These are phyloP conservation scores for Lagorchestes hirsutus DNA, from an alignment of 2,797 vertebrate genomes.

Conservation along the genomic window DNA sequence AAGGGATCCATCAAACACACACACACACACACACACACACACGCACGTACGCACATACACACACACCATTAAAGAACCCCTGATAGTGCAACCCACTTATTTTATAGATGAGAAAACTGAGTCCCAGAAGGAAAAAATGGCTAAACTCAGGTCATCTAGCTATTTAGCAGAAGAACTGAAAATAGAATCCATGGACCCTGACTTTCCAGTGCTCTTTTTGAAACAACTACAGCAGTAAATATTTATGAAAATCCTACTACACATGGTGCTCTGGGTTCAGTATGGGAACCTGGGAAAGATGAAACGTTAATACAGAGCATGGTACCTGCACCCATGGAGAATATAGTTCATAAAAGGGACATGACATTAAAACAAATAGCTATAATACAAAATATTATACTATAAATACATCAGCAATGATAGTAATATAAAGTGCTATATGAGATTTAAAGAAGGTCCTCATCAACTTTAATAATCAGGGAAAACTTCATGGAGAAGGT, in stretches of 20 bases:
- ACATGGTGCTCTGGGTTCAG: not conserved
- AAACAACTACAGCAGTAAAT: not conserved
- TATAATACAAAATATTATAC: not conserved
- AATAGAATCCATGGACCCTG: not conserved
- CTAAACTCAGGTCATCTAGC: not conserved
- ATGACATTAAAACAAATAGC: not conserved
- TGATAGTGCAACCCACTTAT: not conserved
- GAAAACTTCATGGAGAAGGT: constrained; percentile 9
- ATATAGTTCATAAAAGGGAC: not conserved
- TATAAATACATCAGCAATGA: not conserved
- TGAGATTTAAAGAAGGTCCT: not conserved
- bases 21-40: too few species aligned
- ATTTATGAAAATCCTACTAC: not conserved
- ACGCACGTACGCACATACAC: not conserved
- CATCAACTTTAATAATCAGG: not conserved
- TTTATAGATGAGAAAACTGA: not conserved
- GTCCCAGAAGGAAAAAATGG: not conserved
- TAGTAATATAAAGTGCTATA: not conserved
- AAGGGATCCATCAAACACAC: not conserved
- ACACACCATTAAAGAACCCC: not conserved
- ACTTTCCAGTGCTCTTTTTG: not conserved
- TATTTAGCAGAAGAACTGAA: not conserved
- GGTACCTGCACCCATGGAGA: not conserved
- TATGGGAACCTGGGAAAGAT: not conserved
- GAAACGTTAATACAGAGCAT: not conserved